Conservation (phyloP, 2,797 vertebrate species). For the Sebastes taczanowskii region DNA sequence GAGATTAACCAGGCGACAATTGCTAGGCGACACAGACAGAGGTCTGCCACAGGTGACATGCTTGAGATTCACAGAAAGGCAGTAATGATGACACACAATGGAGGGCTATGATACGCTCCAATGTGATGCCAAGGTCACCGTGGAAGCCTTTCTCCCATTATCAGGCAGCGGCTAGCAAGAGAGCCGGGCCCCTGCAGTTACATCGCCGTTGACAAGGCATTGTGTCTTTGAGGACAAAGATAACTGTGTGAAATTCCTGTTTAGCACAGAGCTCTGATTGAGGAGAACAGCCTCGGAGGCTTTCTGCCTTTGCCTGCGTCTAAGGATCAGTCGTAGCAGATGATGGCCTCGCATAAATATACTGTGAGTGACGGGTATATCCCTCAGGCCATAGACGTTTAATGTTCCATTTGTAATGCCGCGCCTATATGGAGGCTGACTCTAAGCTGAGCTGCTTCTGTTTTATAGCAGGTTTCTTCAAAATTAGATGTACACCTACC, state of each 20-base stretch:
- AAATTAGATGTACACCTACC: neutral
- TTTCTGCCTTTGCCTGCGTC: slow-evolving; percentile 26
- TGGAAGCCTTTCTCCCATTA: slow-evolving; percentile 48
- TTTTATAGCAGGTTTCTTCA: neutral
- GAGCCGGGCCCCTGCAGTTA: slow-evolving; percentile 34
- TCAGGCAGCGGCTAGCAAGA: slow-evolving; percentile 45
- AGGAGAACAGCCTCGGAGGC: slow-evolving; percentile 56
- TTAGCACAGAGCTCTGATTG: slow-evolving; percentile 57
- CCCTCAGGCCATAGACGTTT: neutral
- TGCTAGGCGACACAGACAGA: slow-evolving; percentile 58
- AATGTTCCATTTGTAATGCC: slow-evolving; percentile 13
- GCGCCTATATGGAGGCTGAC: neutral
- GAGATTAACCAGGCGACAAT: slow-evolving; percentile 75
- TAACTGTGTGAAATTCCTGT: slow-evolving; percentile 80
- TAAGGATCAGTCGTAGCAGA: slow-evolving; percentile 52
- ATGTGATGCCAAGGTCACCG: slow-evolving; percentile 65
- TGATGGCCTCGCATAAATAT: slow-evolving; percentile 50
- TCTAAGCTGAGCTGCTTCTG: neutral
- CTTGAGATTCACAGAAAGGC: slow-evolving; percentile 60
- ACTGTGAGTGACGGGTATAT: slow-evolving; percentile 26
- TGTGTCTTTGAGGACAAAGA: slow-evolving; percentile 78
- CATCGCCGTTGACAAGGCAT: slow-evolving; percentile 64
- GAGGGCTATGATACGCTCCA: slow-evolving; percentile 27
- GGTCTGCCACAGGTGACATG: slow-evolving; percentile 74
- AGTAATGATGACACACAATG: slow-evolving; percentile 58